phyloP scores from a whole-genome alignment of 2,888 invertebrate genomes.

The Cataglyphis albicans region DNA sequence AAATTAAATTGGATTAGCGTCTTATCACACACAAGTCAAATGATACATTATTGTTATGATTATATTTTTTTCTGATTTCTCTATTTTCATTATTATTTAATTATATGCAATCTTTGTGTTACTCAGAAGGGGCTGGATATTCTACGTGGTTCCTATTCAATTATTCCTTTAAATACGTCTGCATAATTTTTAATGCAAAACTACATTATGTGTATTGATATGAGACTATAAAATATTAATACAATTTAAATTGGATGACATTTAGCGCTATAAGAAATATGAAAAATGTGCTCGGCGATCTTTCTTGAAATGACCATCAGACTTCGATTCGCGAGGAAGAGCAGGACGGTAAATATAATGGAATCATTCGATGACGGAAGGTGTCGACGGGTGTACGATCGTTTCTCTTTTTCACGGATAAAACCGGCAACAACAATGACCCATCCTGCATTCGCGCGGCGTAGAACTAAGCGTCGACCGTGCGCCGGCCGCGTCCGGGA shows the following conservation, averaged over 20 bases:
- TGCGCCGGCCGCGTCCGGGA: constrained; percentile 79
- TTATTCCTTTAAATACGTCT: neutral
- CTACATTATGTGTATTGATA: neutral
- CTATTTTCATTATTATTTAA: constrained; percentile 19
- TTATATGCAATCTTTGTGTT: constrained; percentile 8
- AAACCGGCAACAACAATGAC: constrained; percentile 77
- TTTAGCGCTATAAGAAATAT: constrained; percentile 33
- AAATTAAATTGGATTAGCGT: constrained; percentile 15
- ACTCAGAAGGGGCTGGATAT: neutral
- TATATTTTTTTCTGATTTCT: neutral
- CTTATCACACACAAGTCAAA: neutral
- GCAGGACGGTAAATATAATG: constrained; percentile 39
- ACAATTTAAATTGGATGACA: neutral
- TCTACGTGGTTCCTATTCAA: constrained; percentile 2
- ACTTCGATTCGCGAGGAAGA: constrained; percentile 11
- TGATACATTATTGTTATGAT: constrained; percentile 11
- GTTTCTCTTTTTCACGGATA: constrained; percentile 69
- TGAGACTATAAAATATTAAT: neutral
- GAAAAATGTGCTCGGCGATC: neutral
- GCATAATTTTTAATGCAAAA: neutral
- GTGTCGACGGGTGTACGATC: constrained; percentile 43
- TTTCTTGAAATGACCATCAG: neutral
- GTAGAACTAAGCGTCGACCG: constrained; percentile 81
- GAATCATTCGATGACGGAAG: constrained; percentile 68
- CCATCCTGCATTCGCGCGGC: constrained; percentile 83